Conservation (phyloP, 2,113 vertebrate species). For the Otocyon megalotis region DNA sequence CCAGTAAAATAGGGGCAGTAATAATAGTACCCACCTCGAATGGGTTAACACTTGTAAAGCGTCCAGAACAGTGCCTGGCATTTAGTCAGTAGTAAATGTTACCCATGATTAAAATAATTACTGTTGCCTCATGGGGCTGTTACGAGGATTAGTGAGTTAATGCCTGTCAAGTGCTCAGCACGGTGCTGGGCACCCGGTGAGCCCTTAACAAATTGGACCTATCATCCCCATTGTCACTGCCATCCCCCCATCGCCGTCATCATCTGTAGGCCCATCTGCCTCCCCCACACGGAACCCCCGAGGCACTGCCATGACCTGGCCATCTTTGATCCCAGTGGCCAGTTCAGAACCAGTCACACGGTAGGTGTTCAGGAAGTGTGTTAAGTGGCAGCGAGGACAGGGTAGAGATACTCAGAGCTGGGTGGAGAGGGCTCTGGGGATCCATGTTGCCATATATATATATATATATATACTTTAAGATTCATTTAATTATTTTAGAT, state of each 20-base stretch:
- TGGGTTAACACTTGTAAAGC: not conserved
- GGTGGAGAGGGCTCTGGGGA: not conserved
- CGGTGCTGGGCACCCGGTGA: not conserved
- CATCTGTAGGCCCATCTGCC: not conserved
- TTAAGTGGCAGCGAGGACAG: not conserved
- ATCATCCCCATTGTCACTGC: rapidly evolving
- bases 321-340: not conserved
- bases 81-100: conserved; percentile 33
- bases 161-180: not conserved
- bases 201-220: not conserved
- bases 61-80: not conserved
- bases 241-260: rapidly evolving
- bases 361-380: not conserved
- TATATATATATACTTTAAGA: not conserved
- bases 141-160: conserved; percentile 6
- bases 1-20: not conserved
- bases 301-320: not conserved
- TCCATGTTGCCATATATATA: too few species aligned
- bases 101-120: conserved; percentile 68
- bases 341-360: not conserved
- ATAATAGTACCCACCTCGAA: not conserved
- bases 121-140: conserved; percentile 52
- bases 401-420: not conserved
- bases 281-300: not conserved
- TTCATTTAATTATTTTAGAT: not conserved